Base-by-base conservation (phyloP, 2,113 vertebrate genomes). In the Grammomys surdaster region DNA sequence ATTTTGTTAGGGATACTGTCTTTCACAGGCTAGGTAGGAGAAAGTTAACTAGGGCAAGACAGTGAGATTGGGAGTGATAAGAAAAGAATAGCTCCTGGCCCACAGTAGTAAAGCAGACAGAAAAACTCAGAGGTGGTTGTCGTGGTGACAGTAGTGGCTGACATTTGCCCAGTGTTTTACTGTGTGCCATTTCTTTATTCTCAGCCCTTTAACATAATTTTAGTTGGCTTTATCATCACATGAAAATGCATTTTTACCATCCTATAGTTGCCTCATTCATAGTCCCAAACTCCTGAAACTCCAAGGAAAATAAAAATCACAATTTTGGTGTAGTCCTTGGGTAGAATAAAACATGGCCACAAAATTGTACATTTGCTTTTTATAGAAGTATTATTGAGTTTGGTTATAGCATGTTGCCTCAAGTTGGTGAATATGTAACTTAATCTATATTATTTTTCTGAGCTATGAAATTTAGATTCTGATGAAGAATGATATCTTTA, bases 141-240 rank as follows among this genome's bases (percentile, higher is more conserved):
- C 28, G 36, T 88, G 31, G 40, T 86, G 14, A 31, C 76, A 33
- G 4, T 88, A 84, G 70, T 73, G 70, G 6, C 65, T 85, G 75
- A 54, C 60, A 40, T 77, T 78, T 58, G 36, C 7, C 22, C 10
- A 16, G 80, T 87, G 58, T 10, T 95, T 95, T 43, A 20, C 28
- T 19, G 0, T 65, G 51, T 89, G 31, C 26, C 46, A 24, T 48
- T 65, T 56, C 54, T 89, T 28, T 46, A 8, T 16, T 80, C 5
- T 72, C 16, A 88, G 7, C 69, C 14, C 48, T 95, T 86, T 73
- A 81, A 76, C 48, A 51, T 67, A 67, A 76, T 95, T 95, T 95
- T 8, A 40, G 8, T 56, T 67, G n/a, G 76, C 51, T 75, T 63
- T 60, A 69, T 20, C 80, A 3, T 80, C 54, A 36, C 12, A 16